Evolutionary conservation across 2,113 vertebrate genomes (phyloP).

Genomic region (Jaculus jaculus): DNA sequence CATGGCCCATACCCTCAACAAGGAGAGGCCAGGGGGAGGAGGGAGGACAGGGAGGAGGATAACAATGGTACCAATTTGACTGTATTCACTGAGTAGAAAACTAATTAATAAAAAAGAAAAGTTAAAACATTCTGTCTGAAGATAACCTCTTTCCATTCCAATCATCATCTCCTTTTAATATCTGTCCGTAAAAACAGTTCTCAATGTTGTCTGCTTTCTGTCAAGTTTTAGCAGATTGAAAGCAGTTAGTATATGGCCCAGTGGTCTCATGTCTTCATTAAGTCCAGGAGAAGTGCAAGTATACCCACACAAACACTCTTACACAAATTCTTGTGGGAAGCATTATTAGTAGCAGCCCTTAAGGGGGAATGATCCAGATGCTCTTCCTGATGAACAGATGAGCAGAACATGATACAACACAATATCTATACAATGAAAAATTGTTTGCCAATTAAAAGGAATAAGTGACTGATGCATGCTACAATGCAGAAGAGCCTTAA

Average conservation of each 20-base stretch:
- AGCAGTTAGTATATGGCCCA: background rate
- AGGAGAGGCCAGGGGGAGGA: no score
- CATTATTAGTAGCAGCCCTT: slow-evolving; percentile 17
- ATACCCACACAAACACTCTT: background rate
- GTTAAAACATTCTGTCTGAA: background rate
- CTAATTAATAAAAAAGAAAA: no score
- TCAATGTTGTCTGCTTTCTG: background rate
- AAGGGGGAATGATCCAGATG: background rate
- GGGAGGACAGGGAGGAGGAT: no score
- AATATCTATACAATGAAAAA: background rate
- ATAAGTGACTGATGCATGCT: background rate
- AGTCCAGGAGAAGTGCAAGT: background rate
- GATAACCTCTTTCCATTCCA: background rate
- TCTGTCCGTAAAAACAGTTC: background rate
- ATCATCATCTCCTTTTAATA: background rate
- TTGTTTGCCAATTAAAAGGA: slow-evolving; percentile 18
- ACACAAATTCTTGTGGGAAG: background rate
- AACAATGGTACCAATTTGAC: no score
- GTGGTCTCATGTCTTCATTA: background rate
- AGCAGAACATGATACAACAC: background rate
- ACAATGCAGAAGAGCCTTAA: background rate
- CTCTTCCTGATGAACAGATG: background rate
- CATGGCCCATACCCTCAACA: no score
- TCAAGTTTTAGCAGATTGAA: slow-evolving; percentile 29
- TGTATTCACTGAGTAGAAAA: no score